Conservation (phyloP, 2,113 vertebrate species). For the Melanerpes aurifrons region DNA sequence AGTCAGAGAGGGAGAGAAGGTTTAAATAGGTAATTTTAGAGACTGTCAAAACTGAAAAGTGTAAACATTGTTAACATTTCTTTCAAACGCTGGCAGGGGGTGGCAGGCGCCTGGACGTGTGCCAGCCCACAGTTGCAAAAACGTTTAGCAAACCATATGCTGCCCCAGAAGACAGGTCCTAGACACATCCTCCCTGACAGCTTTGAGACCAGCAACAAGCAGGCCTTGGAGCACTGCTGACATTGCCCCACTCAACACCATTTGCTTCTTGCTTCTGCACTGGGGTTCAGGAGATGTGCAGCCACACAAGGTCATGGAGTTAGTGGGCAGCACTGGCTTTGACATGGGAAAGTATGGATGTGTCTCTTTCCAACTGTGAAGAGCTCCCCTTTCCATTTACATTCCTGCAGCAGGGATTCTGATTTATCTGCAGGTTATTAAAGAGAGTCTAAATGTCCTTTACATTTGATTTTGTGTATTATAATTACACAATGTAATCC, state of each 20-base stretch:
- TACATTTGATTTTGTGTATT: neutral
- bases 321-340: neutral
- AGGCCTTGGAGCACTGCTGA: neutral
- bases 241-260: neutral
- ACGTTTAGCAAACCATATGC: constrained; percentile 28
- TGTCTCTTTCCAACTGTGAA: neutral
- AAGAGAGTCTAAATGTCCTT: neutral
- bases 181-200: neutral
- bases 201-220: neutral
- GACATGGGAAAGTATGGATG: neutral
- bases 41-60: constrained; percentile 31
- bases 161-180: constrained; percentile 23
- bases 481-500: neutral
- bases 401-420: neutral
- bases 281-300: neutral
- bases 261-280: neutral
- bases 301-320: neutral
- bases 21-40: constrained; percentile 43
- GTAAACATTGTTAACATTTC: constrained; percentile 49
- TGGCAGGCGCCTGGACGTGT: neutral
- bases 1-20: neutral
- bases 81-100: constrained; percentile 43
- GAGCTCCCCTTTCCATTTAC: neutral
- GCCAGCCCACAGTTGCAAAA: constrained; percentile 35
- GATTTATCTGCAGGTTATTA: neutral